A percentile compares a stretch with the other conserved stretches of the same genome.
Evolutionary conservation across 2,888 invertebrate genomes (phyloP).

Genomic region (Anaspis maculata): DNA sequence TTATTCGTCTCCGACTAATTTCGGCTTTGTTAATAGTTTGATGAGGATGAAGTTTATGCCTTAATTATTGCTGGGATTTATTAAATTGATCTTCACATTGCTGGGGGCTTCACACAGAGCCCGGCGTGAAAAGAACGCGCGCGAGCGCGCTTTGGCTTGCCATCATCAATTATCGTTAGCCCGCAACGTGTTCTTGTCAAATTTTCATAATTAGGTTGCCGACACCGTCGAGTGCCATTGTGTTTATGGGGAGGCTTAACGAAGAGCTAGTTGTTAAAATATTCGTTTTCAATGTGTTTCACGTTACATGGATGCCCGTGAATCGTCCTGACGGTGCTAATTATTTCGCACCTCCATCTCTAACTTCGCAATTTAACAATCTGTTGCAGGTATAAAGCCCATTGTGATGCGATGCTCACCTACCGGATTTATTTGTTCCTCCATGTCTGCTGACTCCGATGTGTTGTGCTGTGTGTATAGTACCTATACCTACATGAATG

Average conservation of each 20-base stretch:
- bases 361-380: conserved; percentile 25
- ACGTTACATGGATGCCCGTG: conserved; percentile 13
- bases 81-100: conserved; percentile 34
- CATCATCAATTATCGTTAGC: conserved; percentile 39
- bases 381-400: conserved; percentile 24
- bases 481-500: too few relatives aligned
- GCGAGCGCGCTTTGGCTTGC: conserved; percentile 12
- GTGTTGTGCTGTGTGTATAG: too few relatives aligned
- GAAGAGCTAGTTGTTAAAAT: conserved; percentile 31
- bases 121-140: conserved; percentile 2
- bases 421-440: conserved; percentile 9
- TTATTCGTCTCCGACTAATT: conserved; percentile 35
- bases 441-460: too few relatives aligned
- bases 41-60: conserved; percentile 37
- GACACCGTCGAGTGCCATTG: conserved; percentile 37
- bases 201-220: conserved; percentile 41
- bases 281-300: conserved; percentile 19
- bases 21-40: conserved; percentile 39
- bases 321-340: conserved; percentile 23
- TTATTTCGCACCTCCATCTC: conserved; percentile 27
- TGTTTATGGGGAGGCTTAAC: conserved; percentile 26
- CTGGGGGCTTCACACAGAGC: conserved; percentile 30
- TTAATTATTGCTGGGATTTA: conserved; percentile 38
- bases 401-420: conserved; percentile 19
- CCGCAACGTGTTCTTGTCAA: conserved; percentile 39